phyloP scores from a whole-genome alignment of 1,140 invertebrate genomes.

The Rhagoletis pomonella region DNA sequence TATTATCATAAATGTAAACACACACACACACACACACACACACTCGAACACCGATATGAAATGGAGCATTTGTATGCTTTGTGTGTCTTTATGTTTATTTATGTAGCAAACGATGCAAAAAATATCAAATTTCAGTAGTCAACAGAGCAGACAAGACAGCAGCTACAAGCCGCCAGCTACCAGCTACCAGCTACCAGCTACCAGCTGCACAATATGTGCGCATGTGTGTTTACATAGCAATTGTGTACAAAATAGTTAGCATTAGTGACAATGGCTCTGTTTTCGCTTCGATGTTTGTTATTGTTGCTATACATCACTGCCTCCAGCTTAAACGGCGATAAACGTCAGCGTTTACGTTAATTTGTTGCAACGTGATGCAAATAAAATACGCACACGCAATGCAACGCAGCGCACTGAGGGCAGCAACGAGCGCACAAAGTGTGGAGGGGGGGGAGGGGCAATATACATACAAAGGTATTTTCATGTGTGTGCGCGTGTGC shows the following conservation, averaged over 20 bases:
- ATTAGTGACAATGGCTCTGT: conserved; percentile 8
- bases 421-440: neutral
- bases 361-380: conserved; percentile 37
- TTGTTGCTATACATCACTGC: neutral
- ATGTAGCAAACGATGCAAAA: conserved; percentile 37
- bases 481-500: neutral
- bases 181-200: neutral
- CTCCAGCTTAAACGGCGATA: conserved; percentile 6
- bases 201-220: conserved; percentile 2
- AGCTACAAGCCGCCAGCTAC: too few species aligned
- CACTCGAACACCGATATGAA: too few species aligned
- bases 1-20: too few species aligned
- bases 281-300: neutral
- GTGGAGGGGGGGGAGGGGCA: too few species aligned
- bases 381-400: neutral
- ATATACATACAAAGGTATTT: neutral
- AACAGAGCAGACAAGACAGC: neutral
- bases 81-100: neutral
- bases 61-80: neutral
- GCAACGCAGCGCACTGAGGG: neutral
- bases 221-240: neutral
- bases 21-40: too few species aligned
- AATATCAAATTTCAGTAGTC: conserved; percentile 31
- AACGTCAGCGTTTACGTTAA: conserved; percentile 18
- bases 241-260: neutral